Conservation (phyloP, 2,113 vertebrate species). For the Ellobius talpinus region DNA sequence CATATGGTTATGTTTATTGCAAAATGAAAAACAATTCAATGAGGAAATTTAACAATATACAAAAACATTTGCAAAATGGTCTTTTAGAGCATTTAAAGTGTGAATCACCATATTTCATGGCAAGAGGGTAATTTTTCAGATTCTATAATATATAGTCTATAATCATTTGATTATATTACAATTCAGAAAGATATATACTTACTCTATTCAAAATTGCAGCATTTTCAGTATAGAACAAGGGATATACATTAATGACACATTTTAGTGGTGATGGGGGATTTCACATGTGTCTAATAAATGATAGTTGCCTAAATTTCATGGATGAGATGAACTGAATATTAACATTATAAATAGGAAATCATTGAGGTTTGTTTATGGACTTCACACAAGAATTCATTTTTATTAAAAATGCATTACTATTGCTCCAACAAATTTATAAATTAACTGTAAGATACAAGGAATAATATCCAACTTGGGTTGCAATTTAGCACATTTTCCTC, state of each 20-base stretch:
- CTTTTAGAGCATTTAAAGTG: constrained; percentile 29
- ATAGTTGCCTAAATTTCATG: constrained; percentile 29
- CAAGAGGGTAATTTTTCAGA: not conserved
- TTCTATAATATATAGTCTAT: constrained; percentile 14
- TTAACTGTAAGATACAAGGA: not conserved
- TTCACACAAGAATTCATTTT: constrained; percentile 14
- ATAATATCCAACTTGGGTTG: not conserved
- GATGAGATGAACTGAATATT: constrained; percentile 34
- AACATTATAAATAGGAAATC: constrained; percentile 41
- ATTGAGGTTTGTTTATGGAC: not conserved
- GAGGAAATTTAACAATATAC: constrained; percentile 4
- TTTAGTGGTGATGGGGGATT: not conserved
- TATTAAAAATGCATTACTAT: not conserved
- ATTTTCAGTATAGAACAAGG: not conserved
- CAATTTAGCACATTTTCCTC: constrained; percentile 49
- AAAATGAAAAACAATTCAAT: constrained; percentile 20
- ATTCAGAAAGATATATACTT: constrained; percentile 17
- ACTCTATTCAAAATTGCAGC: constrained; percentile 41
- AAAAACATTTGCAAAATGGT: constrained; percentile 17
- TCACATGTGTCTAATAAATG: not conserved
- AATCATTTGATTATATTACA: constrained; percentile 31
- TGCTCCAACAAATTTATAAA: constrained; percentile 38
- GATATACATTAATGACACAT: not conserved
- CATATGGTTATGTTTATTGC: not conserved
- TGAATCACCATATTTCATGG: not conserved